phyloP scores from a whole-genome alignment of 2,797 vertebrate genomes.

The Argya squamiceps region DNA sequence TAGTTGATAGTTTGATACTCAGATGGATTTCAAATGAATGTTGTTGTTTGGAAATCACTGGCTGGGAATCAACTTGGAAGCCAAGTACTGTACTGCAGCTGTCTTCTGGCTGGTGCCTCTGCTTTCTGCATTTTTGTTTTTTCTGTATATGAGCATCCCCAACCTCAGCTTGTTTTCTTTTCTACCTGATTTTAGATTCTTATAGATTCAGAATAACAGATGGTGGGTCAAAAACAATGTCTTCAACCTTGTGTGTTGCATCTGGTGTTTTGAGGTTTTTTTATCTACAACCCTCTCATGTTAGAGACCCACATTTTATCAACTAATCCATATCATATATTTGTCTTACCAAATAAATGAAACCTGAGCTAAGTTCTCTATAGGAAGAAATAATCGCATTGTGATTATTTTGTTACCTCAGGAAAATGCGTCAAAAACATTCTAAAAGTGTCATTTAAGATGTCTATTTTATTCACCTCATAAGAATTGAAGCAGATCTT shows the following conservation, averaged over 20 bases:
- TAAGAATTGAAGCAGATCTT: not conserved
- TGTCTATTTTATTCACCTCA: not conserved
- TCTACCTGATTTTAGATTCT: not conserved
- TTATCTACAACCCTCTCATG: not conserved
- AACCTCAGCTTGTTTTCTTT: not conserved
- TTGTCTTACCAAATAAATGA: not conserved
- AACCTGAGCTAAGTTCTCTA: not conserved
- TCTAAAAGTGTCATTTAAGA: not conserved
- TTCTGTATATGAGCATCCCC: not conserved
- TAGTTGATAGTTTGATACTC: conserved; percentile 12
- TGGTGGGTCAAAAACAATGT: not conserved
- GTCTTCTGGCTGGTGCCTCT: not conserved
- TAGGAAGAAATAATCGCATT: not conserved
- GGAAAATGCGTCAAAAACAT: not conserved
- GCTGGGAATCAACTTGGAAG: not conserved
- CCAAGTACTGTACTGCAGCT: not conserved
- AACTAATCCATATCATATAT: not conserved
- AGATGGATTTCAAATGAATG: not conserved
- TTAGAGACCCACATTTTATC: not conserved
- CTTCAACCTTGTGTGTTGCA: not conserved
- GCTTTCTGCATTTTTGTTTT: not conserved
- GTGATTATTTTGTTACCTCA: not conserved
- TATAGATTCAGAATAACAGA: not conserved
- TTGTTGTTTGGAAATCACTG: not conserved
- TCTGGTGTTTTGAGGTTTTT: not conserved